These are phyloP conservation scores for Minunthozetes semirufus DNA, from an alignment of 2,888 invertebrate genomes.

Conservation along the genomic window DNA sequence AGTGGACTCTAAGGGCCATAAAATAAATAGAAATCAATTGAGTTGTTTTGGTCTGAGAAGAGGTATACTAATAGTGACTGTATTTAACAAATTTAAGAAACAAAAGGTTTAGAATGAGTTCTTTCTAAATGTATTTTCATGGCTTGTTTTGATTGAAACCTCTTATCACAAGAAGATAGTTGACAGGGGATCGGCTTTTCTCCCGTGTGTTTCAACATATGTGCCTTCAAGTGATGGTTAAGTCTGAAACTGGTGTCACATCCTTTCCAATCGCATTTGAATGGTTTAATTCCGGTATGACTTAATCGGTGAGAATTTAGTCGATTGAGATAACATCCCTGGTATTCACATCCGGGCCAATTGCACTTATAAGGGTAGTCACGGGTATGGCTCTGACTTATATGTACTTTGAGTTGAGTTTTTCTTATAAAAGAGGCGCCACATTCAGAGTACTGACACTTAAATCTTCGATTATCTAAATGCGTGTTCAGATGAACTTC, in stretches of 20 bases:
- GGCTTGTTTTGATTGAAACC: conserved; percentile 13
- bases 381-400: neutral
- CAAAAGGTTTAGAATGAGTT: neutral
- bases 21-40: too few relatives aligned
- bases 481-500: neutral
- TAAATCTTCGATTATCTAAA: neutral
- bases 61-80: too few relatives aligned
- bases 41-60: too few relatives aligned
- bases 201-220: conserved; percentile 7
- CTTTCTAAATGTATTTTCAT: neutral
- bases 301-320: neutral
- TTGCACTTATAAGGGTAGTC: neutral
- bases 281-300: neutral
- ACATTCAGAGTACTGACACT: neutral
- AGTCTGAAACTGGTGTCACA: neutral
- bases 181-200: neutral
- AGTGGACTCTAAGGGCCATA: too few relatives aligned
- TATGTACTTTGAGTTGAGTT: neutral
- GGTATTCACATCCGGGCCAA: conserved; percentile 11
- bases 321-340: conserved; percentile 14
- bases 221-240: conserved; percentile 2
- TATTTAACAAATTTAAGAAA: too few relatives aligned
- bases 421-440: neutral
- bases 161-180: neutral
- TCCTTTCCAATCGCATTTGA: neutral